These are phyloP conservation scores for Gryllus bimaculatus DNA, from an alignment of 1,140 invertebrate species.

Conservation along the genomic window DNA sequence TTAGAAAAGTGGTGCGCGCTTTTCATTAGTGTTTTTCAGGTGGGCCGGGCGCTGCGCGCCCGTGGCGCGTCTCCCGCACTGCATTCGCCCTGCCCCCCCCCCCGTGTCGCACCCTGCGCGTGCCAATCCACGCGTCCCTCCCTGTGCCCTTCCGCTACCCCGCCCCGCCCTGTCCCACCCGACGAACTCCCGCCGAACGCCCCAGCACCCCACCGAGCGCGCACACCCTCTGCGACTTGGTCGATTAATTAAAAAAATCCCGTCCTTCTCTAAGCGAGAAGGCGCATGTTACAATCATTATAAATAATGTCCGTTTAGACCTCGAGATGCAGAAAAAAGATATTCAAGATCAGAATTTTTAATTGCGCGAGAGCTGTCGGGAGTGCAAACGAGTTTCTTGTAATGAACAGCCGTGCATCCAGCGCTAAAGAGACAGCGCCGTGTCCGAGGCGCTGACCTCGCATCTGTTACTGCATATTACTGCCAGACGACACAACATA, in stretches of 20 bases:
- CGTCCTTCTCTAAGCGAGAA: neutral
- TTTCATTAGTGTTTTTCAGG: neutral
- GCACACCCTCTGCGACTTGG: neutral
- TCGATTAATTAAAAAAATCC: conserved; percentile 2
- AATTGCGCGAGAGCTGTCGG: neutral
- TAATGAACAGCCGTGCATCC: neutral
- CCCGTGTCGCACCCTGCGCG: neutral
- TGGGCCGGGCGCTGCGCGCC: neutral
- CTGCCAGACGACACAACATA: conserved; percentile 3
- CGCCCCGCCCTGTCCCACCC: neutral
- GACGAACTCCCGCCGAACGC: too few species aligned
- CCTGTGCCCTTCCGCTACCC: neutral
- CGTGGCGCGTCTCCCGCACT: neutral
- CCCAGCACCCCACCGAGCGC: neutral
- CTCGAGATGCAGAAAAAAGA: neutral
- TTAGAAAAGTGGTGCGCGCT: neutral
- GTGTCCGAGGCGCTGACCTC: neutral
- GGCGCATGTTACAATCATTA: neutral
- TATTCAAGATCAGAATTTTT: conserved; percentile 1
- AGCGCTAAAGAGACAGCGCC: neutral
- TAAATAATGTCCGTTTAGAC: conserved; percentile 1
- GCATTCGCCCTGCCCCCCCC: neutral
- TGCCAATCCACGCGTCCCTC: neutral
- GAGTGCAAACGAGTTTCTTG: neutral
- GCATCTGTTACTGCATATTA: conserved; percentile 1